Base-by-base conservation (phyloP, 2,113 vertebrate species). In the Chloropsis hardwickii region DNA sequence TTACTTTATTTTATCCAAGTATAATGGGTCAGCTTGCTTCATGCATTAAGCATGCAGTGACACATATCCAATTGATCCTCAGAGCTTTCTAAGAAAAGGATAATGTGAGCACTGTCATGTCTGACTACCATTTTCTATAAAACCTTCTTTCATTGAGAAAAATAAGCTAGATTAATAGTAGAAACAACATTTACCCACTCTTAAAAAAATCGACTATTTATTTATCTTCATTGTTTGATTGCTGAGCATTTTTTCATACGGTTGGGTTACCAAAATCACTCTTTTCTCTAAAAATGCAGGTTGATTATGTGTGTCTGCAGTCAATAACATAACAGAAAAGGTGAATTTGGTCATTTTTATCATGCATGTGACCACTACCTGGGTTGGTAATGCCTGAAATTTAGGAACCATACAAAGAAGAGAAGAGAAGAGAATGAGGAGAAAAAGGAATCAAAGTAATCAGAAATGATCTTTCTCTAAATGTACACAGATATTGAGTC, bases 1-100 rank as follows among this genome's bases (percentile, higher is more conserved):
- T 96, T 90, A 93, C 91, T 94, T 96, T 92, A 93, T 96, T 97
- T 97, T 90, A 64, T 51, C 37, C 51, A 77, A 74, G 76, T 66
- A 56, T 71, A 96, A 79, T 77, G 45, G 65, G 85, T 92, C 74
- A 33, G 40, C 22, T 86, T 81, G 44, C 76, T 91, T 92, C 87
- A 56, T 72, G 62, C 56, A 31, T 77, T 92, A 87, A 81, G 40
- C 57, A 64, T 44, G 62, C 42, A 64, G 42, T 73, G 72, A 60
- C 67, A 73, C 27, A 33, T 60, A 65, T 20, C 28, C 47, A 64
- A 1, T n/a, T 92, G 47, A 57, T 71, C 60, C 44, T 87, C 22
- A 37, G 14, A 89, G 12, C 14, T 90, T 83, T 78, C 54, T 47
- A 91, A 67, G 51, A 45, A 72, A 1, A 2, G 51, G 31, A 56